Conservation (phyloP, 2,113 vertebrate genomes). For the Engystomops pustulosus region DNA sequence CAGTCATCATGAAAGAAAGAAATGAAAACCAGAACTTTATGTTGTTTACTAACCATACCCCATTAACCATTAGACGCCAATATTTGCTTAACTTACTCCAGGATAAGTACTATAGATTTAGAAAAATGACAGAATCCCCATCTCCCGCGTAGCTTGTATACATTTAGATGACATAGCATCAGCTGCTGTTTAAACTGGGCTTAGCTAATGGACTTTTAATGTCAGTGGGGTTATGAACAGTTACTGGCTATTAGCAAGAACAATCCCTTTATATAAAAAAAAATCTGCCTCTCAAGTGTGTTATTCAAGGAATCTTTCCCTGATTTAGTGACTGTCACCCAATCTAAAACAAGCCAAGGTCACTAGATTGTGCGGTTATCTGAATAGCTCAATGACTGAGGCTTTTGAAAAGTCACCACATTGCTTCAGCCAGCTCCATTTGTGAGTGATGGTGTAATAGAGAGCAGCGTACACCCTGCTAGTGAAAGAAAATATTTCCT, state of each 20-base stretch:
- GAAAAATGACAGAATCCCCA: slow-evolving; percentile 70
- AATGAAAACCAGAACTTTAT: slow-evolving; percentile 27
- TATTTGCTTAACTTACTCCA: slow-evolving; percentile 73
- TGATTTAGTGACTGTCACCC: slow-evolving; percentile 82
- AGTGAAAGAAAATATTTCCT: slow-evolving; percentile 43
- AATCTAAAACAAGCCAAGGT: slow-evolving; percentile 77
- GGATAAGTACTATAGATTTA: slow-evolving; percentile 67
- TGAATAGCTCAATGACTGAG: slow-evolving; percentile 71
- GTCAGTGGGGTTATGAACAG: slow-evolving; percentile 77
- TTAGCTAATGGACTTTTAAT: slow-evolving; percentile 93
- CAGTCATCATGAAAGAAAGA: slow-evolving; percentile 5
- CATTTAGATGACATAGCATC: slow-evolving; percentile 84
- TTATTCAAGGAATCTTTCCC: slow-evolving; percentile 81
- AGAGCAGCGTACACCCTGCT: slow-evolving; percentile 8
- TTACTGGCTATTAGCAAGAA: slow-evolving; percentile 79
- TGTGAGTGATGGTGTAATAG: slow-evolving; percentile 19
- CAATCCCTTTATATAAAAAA: slow-evolving; percentile 78
- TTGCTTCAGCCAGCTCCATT: slow-evolving; percentile 61
- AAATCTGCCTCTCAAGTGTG: slow-evolving; percentile 76
- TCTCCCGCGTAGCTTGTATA: slow-evolving; percentile 72
- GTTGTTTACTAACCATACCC: slow-evolving; percentile 70
- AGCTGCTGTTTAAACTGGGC: slow-evolving; percentile 83
- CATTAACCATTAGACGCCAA: slow-evolving; percentile 62
- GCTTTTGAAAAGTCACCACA: slow-evolving; percentile 62
- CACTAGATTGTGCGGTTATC: slow-evolving; percentile 74